Percentiles rank a stretch among this genome's conserved stretches.
These are phyloP conservation scores for Anabas testudineus DNA, from an alignment of 2,797 vertebrate genomes.

Conservation along the genomic window DNA sequence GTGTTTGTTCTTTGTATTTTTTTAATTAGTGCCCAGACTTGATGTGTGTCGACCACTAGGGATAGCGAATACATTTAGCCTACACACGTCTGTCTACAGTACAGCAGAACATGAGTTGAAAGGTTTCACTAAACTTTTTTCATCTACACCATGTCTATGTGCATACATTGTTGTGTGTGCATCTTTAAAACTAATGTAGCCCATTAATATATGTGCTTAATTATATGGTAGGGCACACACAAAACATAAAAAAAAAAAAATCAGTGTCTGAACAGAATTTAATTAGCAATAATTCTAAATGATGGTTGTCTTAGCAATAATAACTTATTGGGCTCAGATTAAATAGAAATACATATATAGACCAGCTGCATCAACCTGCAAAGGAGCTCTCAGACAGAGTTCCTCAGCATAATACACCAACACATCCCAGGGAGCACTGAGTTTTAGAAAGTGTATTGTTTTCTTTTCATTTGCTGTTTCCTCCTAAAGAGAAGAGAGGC, in stretches of 20 bases:
- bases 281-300: too few relatives aligned
- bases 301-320: too few relatives aligned
- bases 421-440: conserved; percentile 85
- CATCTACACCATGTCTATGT: background rate
- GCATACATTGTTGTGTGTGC: background rate
- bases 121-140: background rate
- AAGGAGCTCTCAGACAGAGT: conserved; percentile 82
- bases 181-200: too few relatives aligned
- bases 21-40: too few relatives aligned
- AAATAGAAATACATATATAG: too few relatives aligned
- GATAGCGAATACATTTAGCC: background rate
- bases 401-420: conserved; percentile 84
- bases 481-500: conserved; percentile 72
- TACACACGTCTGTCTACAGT: background rate
- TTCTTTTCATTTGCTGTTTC: conserved; percentile 81
- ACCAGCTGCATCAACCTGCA: conserved; percentile 76
- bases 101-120: background rate
- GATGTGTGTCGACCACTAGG: too few relatives aligned
- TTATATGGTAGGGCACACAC: too few relatives aligned
- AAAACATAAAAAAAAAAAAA: too few relatives aligned
- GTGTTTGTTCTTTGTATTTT: too few relatives aligned
- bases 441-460: conserved; percentile 84
- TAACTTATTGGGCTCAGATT: too few relatives aligned
- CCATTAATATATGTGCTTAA: too few relatives aligned
- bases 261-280: too few relatives aligned